phyloP scores from a whole-genome alignment of 1,140 invertebrate species.

The roundworm (Caenorhabditis elegans) region WBcel235 BX284605.5:2362001-2362500 shows the following conservation, averaged over 20 bases:
- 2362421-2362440: conserved; percentile 52
- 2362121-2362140: conserved; percentile 54
- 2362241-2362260: background rate
- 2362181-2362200: conserved; percentile 44
- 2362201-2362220: conserved; percentile 50
- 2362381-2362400: conserved; percentile 46
- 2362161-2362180: conserved; percentile 15
- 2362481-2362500: conserved; percentile 44
- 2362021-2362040: too few relatives aligned
- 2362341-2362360: conserved; percentile 53
- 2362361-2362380: conserved; percentile 55
- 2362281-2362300: too few relatives aligned
- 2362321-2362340: conserved; percentile 50
- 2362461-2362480: conserved; percentile 45
- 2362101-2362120: conserved; percentile 54
- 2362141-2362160: conserved; percentile 42
- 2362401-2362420: conserved; percentile 55
- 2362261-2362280: too few relatives aligned
- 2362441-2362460: conserved; percentile 46
- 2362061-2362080: too few relatives aligned
- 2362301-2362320: too few relatives aligned
- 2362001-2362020: too few relatives aligned
- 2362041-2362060: too few relatives aligned
- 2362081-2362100: conserved; percentile 55
- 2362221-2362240: conserved; percentile 53